Evolutionary conservation across 2,113 vertebrate species (phyloP).

Genomic region (Rana temporaria): DNA sequence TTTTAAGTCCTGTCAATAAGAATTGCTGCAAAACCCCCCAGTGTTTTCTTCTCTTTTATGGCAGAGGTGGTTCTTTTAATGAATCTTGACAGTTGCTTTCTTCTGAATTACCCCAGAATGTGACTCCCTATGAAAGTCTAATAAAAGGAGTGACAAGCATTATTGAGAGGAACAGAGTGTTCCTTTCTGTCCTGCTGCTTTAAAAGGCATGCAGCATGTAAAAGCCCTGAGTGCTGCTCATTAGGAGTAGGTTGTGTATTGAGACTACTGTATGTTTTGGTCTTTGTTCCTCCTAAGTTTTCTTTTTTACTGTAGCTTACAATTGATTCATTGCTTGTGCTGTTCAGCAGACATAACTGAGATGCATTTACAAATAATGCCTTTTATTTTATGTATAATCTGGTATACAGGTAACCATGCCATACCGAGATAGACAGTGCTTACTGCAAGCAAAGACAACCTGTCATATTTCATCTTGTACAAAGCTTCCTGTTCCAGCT

Average conservation of each 20-base stretch:
- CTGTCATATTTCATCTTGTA: no score
- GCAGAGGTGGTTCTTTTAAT: slow-evolving; percentile 23
- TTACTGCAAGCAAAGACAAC: not conserved
- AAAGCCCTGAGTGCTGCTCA: slow-evolving; percentile 18
- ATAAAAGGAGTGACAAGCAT: slow-evolving; percentile 12
- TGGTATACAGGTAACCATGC: not conserved
- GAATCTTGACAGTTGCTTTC: slow-evolving; percentile 26
- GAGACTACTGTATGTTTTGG: not conserved
- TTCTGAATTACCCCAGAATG: not conserved
- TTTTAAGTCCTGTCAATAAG: not conserved
- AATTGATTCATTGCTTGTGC: slow-evolving; percentile 12
- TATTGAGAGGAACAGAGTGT: not conserved
- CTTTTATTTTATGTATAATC: not conserved
- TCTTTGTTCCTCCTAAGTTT: not conserved
- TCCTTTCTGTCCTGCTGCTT: slow-evolving; percentile 26
- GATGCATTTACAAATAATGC: not conserved
- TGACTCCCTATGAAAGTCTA: not conserved
- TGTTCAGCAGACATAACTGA: not conserved
- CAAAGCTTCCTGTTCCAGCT: no score
- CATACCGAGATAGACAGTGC: not conserved
- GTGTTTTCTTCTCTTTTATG: not conserved
- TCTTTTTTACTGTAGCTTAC: not conserved
- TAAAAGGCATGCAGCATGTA: slow-evolving; percentile 1
- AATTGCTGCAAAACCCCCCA: not conserved
- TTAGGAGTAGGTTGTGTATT: slow-evolving; percentile 9